Evolutionary conservation across 2,888 invertebrate genomes (phyloP).

Genomic region (Nomada ruficornis): DNA sequence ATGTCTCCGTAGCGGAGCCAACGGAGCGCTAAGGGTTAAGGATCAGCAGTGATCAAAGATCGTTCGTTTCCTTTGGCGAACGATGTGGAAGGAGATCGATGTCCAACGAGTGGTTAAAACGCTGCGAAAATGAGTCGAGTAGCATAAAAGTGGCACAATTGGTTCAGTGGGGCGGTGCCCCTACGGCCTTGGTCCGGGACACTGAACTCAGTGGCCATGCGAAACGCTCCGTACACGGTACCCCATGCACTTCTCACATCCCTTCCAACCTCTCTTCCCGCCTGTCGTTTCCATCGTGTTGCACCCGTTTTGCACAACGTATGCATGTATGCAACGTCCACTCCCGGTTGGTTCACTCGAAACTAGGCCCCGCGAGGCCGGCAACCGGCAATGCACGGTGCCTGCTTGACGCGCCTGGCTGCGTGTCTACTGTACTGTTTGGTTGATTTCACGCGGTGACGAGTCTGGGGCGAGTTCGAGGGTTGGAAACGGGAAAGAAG

Average conservation of each 20-base stretch:
- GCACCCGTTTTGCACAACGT: slow-evolving; percentile 70
- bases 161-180: slow-evolving; percentile 84
- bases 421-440: slow-evolving; percentile 32
- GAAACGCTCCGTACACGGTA: slow-evolving; percentile 70
- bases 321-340: slow-evolving; percentile 55
- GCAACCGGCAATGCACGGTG: slow-evolving; percentile 48
- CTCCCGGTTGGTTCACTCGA: slow-evolving; percentile 56
- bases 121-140: slow-evolving; percentile 67
- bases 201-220: slow-evolving; percentile 78
- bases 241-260: slow-evolving; percentile 65
- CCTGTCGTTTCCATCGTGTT: slow-evolving; percentile 39
- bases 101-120: slow-evolving; percentile 72
- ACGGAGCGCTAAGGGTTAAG: no score
- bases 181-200: slow-evolving; percentile 82
- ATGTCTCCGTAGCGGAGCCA: no score
- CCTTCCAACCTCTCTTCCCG: neutral
- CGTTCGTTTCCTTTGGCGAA: neutral
- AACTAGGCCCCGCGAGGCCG: slow-evolving; percentile 50
- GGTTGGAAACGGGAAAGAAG: neutral
- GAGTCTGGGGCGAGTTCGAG: neutral
- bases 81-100: slow-evolving; percentile 32
- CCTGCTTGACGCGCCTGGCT: slow-evolving; percentile 59
- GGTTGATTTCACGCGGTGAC: neutral
- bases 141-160: slow-evolving; percentile 81
- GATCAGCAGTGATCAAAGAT: no score